Conservation (phyloP, 2,797 vertebrate species). For the Rhynchotus rufescens region DNA sequence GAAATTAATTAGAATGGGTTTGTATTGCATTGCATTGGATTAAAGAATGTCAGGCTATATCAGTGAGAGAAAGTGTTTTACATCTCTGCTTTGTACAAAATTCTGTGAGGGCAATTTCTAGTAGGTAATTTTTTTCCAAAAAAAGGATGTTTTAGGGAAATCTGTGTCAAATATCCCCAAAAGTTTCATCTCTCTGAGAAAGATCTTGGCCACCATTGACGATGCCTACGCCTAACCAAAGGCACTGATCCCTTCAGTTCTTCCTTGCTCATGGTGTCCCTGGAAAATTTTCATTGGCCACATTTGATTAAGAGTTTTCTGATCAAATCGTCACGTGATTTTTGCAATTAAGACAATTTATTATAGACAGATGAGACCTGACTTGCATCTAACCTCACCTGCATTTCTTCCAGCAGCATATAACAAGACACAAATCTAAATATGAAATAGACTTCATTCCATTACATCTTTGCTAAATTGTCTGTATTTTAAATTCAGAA, state of each 20-base stretch:
- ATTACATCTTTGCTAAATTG: not conserved
- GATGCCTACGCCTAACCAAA: not conserved
- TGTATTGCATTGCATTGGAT: not conserved
- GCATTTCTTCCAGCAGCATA: not conserved
- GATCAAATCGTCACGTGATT: not conserved
- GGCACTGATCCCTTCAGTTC: not conserved
- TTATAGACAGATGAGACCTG: not conserved
- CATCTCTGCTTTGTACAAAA: not conserved
- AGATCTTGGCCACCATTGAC: not conserved
- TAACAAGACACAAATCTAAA: not conserved
- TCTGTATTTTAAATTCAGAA: not conserved
- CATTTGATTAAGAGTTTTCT: not conserved
- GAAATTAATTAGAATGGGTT: not conserved
- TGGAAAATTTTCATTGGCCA: not conserved
- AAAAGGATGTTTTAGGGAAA: not conserved
- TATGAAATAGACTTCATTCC: not conserved
- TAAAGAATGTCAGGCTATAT: not conserved
- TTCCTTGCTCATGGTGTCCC: not conserved
- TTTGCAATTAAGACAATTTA: not conserved
- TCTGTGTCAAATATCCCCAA: not conserved
- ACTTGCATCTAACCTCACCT: not conserved
- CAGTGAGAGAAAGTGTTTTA: not conserved
- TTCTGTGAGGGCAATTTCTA: not conserved
- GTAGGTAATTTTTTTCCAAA: not conserved
- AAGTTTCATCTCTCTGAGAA: too few species aligned